phyloP scores from a whole-genome alignment of 2,797 vertebrate genomes.

The Xerus rutilus region DNA sequence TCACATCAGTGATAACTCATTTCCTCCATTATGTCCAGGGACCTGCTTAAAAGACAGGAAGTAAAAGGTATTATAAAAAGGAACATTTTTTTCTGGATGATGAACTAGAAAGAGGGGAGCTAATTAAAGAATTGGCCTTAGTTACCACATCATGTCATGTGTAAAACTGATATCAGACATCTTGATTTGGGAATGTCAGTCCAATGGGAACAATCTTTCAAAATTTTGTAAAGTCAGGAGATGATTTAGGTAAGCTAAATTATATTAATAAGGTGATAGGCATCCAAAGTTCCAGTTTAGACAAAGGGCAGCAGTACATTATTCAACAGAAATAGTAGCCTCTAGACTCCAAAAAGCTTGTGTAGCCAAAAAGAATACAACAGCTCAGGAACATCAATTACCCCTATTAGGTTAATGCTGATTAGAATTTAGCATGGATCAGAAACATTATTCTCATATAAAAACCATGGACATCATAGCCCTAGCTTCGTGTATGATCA shows the following conservation, averaged over 20 bases:
- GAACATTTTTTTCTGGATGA: not conserved
- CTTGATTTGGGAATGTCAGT: not conserved
- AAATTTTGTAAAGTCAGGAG: not conserved
- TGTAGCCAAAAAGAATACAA: not conserved
- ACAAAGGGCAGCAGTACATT: not conserved
- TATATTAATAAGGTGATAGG: not conserved
- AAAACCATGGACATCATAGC: not conserved
- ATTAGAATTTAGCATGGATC: not conserved
- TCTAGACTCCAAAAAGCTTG: not conserved
- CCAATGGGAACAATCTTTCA: not conserved
- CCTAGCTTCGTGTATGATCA: too few species aligned
- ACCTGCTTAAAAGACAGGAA: not conserved
- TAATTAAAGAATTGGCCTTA: constrained; percentile 21
- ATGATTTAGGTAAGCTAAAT: not conserved
- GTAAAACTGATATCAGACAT: not conserved
- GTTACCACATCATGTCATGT: constrained; percentile 7
- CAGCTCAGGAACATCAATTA: not conserved
- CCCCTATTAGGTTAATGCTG: not conserved
- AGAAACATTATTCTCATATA: not conserved
- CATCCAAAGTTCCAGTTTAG: not conserved
- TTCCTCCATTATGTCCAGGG: not conserved
- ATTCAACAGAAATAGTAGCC: not conserved
- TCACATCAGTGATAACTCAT: not conserved
- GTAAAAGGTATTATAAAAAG: not conserved
- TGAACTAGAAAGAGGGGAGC: not conserved